Percentiles rank a stretch among this genome's conserved stretches.
phyloP scores from a whole-genome alignment of 2,888 invertebrate species.

The Maniola hyperantus region DNA sequence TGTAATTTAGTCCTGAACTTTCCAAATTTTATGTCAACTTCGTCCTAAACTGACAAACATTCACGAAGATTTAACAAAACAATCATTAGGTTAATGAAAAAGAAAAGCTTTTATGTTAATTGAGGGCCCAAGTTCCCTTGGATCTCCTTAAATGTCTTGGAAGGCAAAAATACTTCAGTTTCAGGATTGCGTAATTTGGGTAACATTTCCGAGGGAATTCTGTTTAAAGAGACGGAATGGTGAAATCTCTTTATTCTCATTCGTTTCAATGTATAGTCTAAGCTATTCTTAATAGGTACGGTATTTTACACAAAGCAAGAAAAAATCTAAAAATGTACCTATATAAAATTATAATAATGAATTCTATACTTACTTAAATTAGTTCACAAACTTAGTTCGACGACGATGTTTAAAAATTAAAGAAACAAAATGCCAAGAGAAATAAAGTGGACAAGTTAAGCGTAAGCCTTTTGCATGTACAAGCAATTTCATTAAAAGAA shows the following conservation, averaged over 20 bases:
- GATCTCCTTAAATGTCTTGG: slow-evolving; percentile 26
- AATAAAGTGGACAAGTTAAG: slow-evolving; percentile 27
- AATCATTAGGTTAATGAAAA: slow-evolving; percentile 33
- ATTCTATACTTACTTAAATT: too few species aligned
- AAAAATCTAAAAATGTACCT: too few species aligned
- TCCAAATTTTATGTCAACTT: neutral
- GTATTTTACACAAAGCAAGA: too few species aligned
- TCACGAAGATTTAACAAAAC: slow-evolving; percentile 20
- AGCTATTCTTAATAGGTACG: neutral
- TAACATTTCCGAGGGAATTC: slow-evolving; percentile 3
- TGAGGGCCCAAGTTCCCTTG: slow-evolving; percentile 22
- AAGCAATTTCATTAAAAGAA: slow-evolving; percentile 38
- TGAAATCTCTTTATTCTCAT: slow-evolving; percentile 4
- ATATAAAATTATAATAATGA: too few species aligned
- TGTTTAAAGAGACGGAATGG: slow-evolving; percentile 13
- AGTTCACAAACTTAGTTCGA: neutral
- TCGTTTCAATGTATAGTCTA: neutral
- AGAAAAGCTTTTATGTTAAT: slow-evolving; percentile 34
- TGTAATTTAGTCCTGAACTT: too few species aligned
- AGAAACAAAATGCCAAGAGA: slow-evolving; percentile 5
- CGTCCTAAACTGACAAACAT: slow-evolving; percentile 22
- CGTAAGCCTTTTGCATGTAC: slow-evolving; percentile 31
- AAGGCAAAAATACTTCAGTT: slow-evolving; percentile 24
- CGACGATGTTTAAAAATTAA: slow-evolving; percentile 1
- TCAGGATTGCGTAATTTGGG: slow-evolving; percentile 16